Conservation (phyloP, 2,888 invertebrate genomes). For the Omphaloscelis lunosa region DNA sequence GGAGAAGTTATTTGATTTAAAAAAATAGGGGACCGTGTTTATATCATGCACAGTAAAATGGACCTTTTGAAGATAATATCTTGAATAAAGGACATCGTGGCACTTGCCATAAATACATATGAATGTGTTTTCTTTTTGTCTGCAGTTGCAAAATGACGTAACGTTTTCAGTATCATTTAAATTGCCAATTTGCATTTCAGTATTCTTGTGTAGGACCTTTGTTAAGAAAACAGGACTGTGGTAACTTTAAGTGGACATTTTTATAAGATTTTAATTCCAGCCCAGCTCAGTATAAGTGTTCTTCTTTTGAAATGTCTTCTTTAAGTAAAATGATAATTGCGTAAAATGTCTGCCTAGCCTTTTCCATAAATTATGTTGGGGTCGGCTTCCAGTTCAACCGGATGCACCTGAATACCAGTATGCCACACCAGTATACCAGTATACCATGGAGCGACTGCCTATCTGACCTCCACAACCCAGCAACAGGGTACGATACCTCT, state of each 20-base stretch:
- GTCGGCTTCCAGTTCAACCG: too few species aligned
- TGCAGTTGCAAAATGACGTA: conserved; percentile 34
- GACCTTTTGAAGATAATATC: conserved; percentile 21
- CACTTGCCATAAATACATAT: conserved; percentile 44
- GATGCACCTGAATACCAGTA: too few species aligned
- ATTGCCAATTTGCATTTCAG: conserved; percentile 53
- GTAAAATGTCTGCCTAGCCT: too few species aligned
- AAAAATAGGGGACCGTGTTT: background rate
- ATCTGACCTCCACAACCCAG: too few species aligned
- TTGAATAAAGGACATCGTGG: conserved; percentile 20
- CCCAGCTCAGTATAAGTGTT: too few species aligned
- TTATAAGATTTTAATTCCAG: background rate
- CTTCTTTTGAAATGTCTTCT: too few species aligned
- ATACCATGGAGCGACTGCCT: too few species aligned
- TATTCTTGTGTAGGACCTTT: conserved; percentile 18
- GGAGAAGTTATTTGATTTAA: too few species aligned
- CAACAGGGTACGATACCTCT: too few species aligned
- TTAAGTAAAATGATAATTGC: too few species aligned
- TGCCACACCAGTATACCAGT: too few species aligned
- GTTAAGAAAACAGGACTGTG: background rate
- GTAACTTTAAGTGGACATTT: conserved; percentile 1
- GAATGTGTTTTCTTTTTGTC: conserved; percentile 18
- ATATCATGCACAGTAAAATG: conserved; percentile 28
- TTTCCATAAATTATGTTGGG: too few species aligned
- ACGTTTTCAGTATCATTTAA: conserved; percentile 36